These are phyloP conservation scores for Ephestia elutella DNA, from an alignment of 1,140 invertebrate species.

Conservation along the genomic window DNA sequence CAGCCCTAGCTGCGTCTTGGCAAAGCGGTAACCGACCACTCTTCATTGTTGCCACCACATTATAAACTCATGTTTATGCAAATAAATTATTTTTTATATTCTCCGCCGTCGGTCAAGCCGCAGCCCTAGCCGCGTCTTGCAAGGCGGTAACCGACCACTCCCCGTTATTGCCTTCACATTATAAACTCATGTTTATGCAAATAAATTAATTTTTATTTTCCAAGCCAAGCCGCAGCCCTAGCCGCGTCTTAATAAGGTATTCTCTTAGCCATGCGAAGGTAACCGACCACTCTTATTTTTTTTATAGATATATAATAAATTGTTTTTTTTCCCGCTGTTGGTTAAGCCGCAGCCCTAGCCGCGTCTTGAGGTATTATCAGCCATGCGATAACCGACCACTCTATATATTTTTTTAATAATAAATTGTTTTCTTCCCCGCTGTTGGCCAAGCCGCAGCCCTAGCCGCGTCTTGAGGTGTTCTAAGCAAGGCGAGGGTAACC, in stretches of 20 bases:
- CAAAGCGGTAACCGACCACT: slow-evolving; percentile 1
- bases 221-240: no score
- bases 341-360: neutral
- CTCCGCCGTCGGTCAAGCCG: neutral
- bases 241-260: neutral
- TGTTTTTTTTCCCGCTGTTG: neutral
- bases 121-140: neutral
- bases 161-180: no score
- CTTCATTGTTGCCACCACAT: neutral
- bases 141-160: slow-evolving; percentile 2
- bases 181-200: no score
- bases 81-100: no score
- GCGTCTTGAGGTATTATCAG: neutral
- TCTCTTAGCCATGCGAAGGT: neutral
- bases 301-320: no score
- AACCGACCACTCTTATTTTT: neutral
- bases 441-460: neutral
- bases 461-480: neutral
- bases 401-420: neutral
- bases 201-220: no score
- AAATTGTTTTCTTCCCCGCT: neutral
- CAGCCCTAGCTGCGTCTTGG: neutral
- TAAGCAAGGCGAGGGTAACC: slow-evolving; percentile 1
- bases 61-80: no score
- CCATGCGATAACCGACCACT: neutral